These are phyloP conservation scores for Bergia puertoricense DNA, from an alignment of 92 coral and sea anemone genomes.

Conservation along the genomic window DNA sequence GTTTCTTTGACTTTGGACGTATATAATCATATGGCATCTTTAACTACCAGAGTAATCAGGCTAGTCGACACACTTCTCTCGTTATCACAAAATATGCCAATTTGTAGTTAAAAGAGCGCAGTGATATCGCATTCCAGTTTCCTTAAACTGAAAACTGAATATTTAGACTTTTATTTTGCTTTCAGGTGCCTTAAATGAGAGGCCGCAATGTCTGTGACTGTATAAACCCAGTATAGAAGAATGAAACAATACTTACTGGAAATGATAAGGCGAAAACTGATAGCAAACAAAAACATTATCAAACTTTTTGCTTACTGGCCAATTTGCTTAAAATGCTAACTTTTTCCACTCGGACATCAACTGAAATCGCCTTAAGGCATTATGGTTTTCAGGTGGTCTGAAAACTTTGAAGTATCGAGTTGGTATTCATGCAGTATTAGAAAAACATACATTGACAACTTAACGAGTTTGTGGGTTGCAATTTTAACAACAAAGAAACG, in stretches of 20 bases:
- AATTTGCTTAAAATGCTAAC: background rate
- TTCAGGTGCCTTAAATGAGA: background rate
- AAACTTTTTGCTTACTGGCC: conserved; percentile 7
- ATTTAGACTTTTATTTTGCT: too few species aligned
- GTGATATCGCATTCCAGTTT: background rate
- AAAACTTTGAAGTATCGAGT: background rate
- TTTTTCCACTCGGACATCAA: background rate
- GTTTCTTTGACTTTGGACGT: background rate
- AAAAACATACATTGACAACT: conserved; percentile 8
- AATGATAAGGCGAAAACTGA: conserved; percentile 1
- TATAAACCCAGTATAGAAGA: background rate
- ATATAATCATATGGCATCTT: background rate
- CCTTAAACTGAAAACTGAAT: background rate
- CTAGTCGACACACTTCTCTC: background rate
- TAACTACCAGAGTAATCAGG: background rate
- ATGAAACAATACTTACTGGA: background rate
- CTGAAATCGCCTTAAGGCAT: background rate
- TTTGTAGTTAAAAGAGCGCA: background rate
- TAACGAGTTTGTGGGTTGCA: conserved; percentile 7
- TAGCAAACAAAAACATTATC: background rate
- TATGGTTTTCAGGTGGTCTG: background rate
- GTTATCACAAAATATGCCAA: background rate
- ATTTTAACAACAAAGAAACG: background rate
- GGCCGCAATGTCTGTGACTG: background rate
- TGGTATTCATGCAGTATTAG: background rate